Evolutionary conservation across 2,888 invertebrate genomes (phyloP).

Genomic region (Hololepta plana): DNA sequence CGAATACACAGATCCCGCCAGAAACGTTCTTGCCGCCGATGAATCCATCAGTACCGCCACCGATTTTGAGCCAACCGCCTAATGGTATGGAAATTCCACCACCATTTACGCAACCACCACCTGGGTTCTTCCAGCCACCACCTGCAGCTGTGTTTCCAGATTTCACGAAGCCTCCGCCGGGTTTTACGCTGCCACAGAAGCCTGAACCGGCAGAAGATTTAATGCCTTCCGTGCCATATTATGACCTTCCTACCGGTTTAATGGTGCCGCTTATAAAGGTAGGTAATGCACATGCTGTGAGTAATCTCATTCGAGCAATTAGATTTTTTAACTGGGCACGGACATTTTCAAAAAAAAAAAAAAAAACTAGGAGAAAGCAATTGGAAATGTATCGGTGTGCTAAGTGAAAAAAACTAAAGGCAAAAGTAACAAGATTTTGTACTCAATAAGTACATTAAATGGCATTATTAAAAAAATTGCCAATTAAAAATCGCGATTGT

Average conservation of each 20-base stretch:
- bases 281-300: slow-evolving; percentile 14
- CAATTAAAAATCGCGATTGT: not conserved
- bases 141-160: slow-evolving; percentile 45
- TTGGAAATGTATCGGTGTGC: no score
- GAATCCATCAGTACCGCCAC: slow-evolving; percentile 24
- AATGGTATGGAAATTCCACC: slow-evolving; percentile 8
- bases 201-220: slow-evolving; percentile 45
- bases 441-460: no score
- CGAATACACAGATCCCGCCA: slow-evolving; percentile 13
- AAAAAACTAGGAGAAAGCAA: no score
- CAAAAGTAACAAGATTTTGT: no score
- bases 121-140: slow-evolving; percentile 31
- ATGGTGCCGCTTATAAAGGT: slow-evolving; percentile 95
- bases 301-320: no score
- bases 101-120: slow-evolving; percentile 36
- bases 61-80: slow-evolving; percentile 20
- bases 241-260: slow-evolving; percentile 90
- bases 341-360: no score
- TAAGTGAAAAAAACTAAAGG: no score
- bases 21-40: slow-evolving; percentile 19
- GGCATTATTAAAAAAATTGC: no score
- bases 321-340: no score
- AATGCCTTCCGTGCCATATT: slow-evolving; percentile 86
- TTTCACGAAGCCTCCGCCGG: slow-evolving; percentile 74
- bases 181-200: slow-evolving; percentile 43